phyloP scores from a whole-genome alignment of 1,140 invertebrate genomes.

The Heliconius nattereri region DNA sequence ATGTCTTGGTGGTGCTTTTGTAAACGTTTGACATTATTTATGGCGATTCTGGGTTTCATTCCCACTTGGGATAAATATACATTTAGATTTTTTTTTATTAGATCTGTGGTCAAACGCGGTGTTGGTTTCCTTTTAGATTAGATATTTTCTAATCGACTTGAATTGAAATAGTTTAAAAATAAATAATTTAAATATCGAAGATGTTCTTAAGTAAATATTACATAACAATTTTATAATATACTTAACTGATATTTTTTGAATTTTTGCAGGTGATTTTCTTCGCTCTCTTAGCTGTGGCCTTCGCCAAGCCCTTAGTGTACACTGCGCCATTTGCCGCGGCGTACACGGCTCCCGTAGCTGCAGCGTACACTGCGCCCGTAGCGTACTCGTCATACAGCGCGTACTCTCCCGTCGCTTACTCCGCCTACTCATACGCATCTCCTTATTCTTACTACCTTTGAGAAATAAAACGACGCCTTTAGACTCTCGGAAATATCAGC shows the following conservation, averaged over 20 bases:
- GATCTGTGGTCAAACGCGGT: background rate
- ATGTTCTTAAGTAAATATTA: background rate
- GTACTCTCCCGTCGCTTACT: constrained; percentile 61
- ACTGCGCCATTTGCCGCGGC: constrained; percentile 62
- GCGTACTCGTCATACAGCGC: constrained; percentile 56
- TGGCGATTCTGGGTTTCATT: background rate
- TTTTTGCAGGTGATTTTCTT: constrained; percentile 77
- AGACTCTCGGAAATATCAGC: background rate
- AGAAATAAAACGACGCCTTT: background rate
- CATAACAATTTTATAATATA: too few species aligned
- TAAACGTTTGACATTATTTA: background rate
- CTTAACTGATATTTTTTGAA: too few species aligned
- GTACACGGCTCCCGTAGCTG: constrained; percentile 65
- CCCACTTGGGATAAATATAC: background rate
- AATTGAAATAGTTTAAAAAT: background rate
- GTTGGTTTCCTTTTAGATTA: background rate
- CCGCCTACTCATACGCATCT: constrained; percentile 64
- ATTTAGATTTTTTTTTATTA: background rate
- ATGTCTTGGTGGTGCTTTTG: too few species aligned
- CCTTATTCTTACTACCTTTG: constrained; percentile 60
- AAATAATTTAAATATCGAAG: background rate
- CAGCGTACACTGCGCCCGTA: constrained; percentile 65
- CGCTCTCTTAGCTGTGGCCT: constrained; percentile 77
- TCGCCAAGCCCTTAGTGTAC: constrained; percentile 79
- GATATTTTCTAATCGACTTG: too few species aligned